Base-by-base conservation (phyloP, 2,888 invertebrate species). In the Ypsolopha scabrella region DNA sequence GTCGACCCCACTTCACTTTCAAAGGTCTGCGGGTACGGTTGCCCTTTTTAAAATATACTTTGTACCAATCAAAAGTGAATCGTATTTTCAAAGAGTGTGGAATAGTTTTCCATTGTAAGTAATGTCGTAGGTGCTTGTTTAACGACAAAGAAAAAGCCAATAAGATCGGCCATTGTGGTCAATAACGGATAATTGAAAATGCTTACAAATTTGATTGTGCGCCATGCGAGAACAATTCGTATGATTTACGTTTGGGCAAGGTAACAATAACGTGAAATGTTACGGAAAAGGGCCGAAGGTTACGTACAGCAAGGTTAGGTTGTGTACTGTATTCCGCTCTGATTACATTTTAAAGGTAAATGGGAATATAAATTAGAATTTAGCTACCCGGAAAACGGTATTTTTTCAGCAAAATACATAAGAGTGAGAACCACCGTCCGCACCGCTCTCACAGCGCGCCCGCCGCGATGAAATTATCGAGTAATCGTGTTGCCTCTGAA, bases 121-220 rank as follows among this genome's bases (percentile, higher is more conserved):
- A 51, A 55, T 55, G 54, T 52, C 38, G 63, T 65, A 63, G 59
- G 63, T 59, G 59, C 57, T 77, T 75, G 73, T 77, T 79, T 72
- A 78, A 41, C 68, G 70, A 70, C 67, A 64, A 54, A 68, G 68
- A 81, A 80, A 80, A 77, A 76, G 68, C 72, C 75, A 79, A 80
- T 76, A 74, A 73, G 70, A 71, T 68, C 67, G 67, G 54, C 72
- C 73, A 79, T 80, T 82, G 80, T 80, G 80, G 80, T 81, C 80
- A 82, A 80, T 81, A 72, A 78, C 73, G 77, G 68, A 78, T 82
- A 82, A 85, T 83, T 82, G 81, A 81, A 83, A 82, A 80, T 69
- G 70, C 73, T 80, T 73, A 78, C 80, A 80, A 80, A 80, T 81
- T 78, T 70, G 78, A 82, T 77, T 80, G 78, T 78, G 68, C 71